phyloP scores from a whole-genome alignment of 2,113 vertebrate species.

The Brachyhypopomus gauderio region DNA sequence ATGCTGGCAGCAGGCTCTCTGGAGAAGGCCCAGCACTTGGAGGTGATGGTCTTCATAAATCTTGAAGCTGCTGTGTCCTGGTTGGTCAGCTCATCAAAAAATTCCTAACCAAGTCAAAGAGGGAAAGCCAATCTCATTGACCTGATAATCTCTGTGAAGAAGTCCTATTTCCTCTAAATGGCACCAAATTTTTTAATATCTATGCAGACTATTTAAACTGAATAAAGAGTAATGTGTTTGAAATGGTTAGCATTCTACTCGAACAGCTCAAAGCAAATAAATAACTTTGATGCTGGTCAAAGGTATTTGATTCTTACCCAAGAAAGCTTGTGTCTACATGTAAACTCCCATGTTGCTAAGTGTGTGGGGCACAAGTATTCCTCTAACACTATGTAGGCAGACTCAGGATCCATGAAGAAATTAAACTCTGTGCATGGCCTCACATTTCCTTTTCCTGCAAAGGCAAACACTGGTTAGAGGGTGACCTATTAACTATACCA shows the following conservation, averaged over 20 bases:
- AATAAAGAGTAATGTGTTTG: neutral
- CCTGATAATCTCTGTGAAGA: neutral
- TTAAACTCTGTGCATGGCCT: slow-evolving; percentile 77
- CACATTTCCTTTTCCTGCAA: slow-evolving; percentile 75
- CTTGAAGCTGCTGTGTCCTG: slow-evolving; percentile 66
- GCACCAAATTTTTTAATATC: too few species aligned
- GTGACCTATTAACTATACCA: neutral
- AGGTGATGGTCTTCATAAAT: slow-evolving; percentile 75
- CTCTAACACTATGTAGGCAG: slow-evolving; percentile 75
- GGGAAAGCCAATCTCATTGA: too few species aligned
- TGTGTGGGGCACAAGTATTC: slow-evolving; percentile 72
- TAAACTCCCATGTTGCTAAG: slow-evolving; percentile 74
- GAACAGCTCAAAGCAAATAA: neutral
- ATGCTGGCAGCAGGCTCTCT: slow-evolving; percentile 38
- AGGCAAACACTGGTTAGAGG: slow-evolving; percentile 28
- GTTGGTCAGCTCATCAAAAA: slow-evolving; percentile 69
- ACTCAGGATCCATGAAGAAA: slow-evolving; percentile 75
- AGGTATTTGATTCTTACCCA: slow-evolving; percentile 67
- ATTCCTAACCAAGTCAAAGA: slow-evolving; percentile 65
- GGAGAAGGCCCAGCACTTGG: slow-evolving; percentile 68
- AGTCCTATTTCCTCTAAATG: too few species aligned
- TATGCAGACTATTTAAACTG: too few species aligned
- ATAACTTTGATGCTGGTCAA: neutral
- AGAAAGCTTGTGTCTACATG: slow-evolving; percentile 67
- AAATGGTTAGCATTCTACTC: too few species aligned